Base-by-base conservation (phyloP, 2,113 vertebrate species). In the Aythya baeri region DNA sequence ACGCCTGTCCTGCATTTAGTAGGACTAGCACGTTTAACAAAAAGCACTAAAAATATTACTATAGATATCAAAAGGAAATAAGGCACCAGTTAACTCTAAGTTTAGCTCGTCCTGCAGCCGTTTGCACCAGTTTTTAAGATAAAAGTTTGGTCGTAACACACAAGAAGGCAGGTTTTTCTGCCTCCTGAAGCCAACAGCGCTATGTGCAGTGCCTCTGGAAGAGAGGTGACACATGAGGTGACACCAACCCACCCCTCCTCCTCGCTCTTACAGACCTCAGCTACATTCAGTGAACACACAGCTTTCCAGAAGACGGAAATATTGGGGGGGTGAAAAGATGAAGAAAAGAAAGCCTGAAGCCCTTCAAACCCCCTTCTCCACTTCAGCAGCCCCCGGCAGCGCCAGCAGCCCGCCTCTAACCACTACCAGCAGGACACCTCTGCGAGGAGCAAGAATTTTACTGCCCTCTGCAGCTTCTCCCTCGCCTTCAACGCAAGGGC, bases 391-490 rank as follows among this genome's bases (percentile, higher is more conserved):
- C 44, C 3, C 38, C 57, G 59, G 52, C 18, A 65, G 79, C 1
- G 27, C 29, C 11, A 52, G 49, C 31, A 72, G 62, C 54, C 44
- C 81, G 84, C 15, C 32, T 68, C 83, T 86, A 58, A 80, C 20
- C 34, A 29, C 9, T 32, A 87, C 43, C 65, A 65, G 63, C 55
- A 80, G 36, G 32, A 55, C 95, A 88, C 75, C 65, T 91, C 89
- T 18, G 18, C 38, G 27, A 78, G 94, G 74, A 88, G 81, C 91
- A 97, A 93, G 97, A 97, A 96, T 98, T 78, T 94, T 95, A 96
- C 95, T 62, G 97, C 97, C 95, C 95, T 96, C 96, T 97, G 95
- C 97, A 97, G 97, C 95, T 96, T 68, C 63, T 91, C 79, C 81
- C 90, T 85, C 4, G 88, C 21, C 34, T 75, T 89, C 80, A 18